Evolutionary conservation across 2,888 invertebrate genomes (phyloP).

Genomic region (Lomographa bimaculata): DNA sequence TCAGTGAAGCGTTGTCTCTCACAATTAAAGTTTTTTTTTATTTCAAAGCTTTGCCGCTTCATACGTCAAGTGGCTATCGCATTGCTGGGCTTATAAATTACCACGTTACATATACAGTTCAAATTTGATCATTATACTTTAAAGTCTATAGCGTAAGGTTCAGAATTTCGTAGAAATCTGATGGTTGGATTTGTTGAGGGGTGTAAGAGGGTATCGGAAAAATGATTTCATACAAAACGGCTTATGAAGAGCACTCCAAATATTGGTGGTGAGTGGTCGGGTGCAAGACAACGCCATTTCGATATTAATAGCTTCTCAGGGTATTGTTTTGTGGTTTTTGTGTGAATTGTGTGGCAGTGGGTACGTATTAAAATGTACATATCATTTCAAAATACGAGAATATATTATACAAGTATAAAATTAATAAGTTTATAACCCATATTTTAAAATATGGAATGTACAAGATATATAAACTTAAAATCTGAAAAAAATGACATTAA

Average conservation of each 20-base stretch:
- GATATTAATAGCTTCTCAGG: constrained; percentile 57
- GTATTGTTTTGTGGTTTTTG: constrained; percentile 41
- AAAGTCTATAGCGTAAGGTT: constrained; percentile 30
- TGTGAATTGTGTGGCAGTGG: constrained; percentile 35
- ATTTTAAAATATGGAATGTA: too few relatives aligned
- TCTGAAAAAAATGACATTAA: too few relatives aligned
- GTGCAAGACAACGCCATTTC: constrained; percentile 51
- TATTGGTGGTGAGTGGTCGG: constrained; percentile 52
- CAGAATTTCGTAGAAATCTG: constrained; percentile 16
- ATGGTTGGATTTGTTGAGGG: constrained; percentile 41
- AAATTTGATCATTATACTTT: constrained; percentile 27
- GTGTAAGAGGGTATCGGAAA: constrained; percentile 71
- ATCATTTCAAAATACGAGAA: too few relatives aligned
- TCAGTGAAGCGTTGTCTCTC: constrained; percentile 66
- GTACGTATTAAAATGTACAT: too few relatives aligned
- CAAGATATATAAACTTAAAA: too few relatives aligned
- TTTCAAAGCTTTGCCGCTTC: constrained; percentile 52
- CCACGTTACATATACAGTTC: constrained; percentile 22
- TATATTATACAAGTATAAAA: too few relatives aligned
- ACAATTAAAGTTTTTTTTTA: constrained; percentile 63
- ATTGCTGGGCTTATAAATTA: constrained; percentile 49
- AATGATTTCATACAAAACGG: constrained; percentile 66
- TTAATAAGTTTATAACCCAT: too few relatives aligned
- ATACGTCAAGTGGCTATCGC: constrained; percentile 75
- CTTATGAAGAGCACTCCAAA: constrained; percentile 59